phyloP scores from a whole-genome alignment of 1,140 invertebrate species.

The Neoseiulus cucumeris region DNA sequence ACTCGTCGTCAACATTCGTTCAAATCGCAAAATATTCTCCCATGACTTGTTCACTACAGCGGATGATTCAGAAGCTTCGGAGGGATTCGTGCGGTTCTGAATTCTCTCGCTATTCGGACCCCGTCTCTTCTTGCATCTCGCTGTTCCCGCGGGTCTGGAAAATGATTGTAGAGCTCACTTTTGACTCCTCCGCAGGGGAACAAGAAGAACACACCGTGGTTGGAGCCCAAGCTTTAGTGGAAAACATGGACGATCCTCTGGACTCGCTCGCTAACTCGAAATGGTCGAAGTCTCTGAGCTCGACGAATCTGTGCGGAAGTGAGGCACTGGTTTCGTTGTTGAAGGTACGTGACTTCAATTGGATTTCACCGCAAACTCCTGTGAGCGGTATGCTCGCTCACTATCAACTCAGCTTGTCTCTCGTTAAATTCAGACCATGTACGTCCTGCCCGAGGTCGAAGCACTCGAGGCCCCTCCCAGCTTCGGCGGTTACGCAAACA shows the following conservation, averaged over 20 bases:
- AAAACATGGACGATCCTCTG: neutral
- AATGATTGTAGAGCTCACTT: no score
- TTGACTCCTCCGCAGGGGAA: neutral
- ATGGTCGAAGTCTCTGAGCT: neutral
- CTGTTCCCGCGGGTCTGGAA: no score
- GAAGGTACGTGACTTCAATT: neutral
- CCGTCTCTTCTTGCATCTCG: no score
- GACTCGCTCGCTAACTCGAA: constrained; percentile 2
- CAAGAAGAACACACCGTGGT: neutral
- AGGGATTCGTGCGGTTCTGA: no score
- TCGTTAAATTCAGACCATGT: neutral
- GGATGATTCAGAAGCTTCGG: no score
- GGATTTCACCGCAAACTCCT: neutral
- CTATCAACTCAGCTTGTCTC: neutral
- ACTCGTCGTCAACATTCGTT: no score
- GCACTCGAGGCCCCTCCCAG: neutral
- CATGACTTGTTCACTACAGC: no score
- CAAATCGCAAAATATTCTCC: no score
- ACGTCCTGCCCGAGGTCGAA: neutral
- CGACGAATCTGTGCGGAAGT: constrained; percentile 1
- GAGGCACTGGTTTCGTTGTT: neutral
- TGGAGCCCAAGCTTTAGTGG: constrained; percentile 4
- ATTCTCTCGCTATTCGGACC: no score
- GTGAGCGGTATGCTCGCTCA: neutral
- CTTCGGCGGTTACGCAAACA: neutral